A percentile compares a stretch with the other conserved stretches of the same genome.
Conservation (phyloP, 1,140 invertebrate species). For the Parapsyche elsis region DNA sequence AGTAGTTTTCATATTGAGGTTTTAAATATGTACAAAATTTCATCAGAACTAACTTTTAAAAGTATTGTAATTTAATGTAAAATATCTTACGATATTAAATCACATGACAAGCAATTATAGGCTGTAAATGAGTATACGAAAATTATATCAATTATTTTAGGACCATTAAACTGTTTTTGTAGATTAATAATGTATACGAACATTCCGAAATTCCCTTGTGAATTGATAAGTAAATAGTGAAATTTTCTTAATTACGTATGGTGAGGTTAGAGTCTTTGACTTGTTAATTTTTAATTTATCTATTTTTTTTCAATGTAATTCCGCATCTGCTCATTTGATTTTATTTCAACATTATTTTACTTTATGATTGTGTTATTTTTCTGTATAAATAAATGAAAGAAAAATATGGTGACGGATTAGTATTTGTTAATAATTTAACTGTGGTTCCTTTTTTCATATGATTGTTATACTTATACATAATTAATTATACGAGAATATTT, state of each 20-base stretch:
- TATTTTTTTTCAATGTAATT: too few species aligned
- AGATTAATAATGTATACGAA: not conserved
- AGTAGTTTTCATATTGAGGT: constrained; percentile 23
- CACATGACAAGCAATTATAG: constrained; percentile 17
- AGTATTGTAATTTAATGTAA: not conserved
- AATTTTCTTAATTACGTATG: too few species aligned
- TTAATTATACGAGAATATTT: constrained; percentile 30
- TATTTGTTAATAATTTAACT: constrained; percentile 37
- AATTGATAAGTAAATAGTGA: not conserved
- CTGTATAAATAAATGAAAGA: not conserved
- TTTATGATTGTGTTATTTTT: not conserved
- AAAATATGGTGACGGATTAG: constrained; percentile 35
- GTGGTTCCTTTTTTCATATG: constrained; percentile 42
- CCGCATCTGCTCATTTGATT: too few species aligned
- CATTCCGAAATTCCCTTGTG: not conserved
- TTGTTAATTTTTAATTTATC: too few species aligned
- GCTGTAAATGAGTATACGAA: constrained; percentile 34
- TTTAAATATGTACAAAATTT: constrained; percentile 26
- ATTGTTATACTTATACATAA: constrained; percentile 37
- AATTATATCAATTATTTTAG: constrained; percentile 14
- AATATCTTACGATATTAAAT: constrained; percentile 21
- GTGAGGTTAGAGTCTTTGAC: too few species aligned
- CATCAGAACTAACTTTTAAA: not conserved
- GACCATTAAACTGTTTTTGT: not conserved
- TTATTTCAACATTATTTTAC: not conserved